These are phyloP conservation scores for Carcina quercana DNA, from an alignment of 2,888 invertebrate species.

Conservation along the genomic window DNA sequence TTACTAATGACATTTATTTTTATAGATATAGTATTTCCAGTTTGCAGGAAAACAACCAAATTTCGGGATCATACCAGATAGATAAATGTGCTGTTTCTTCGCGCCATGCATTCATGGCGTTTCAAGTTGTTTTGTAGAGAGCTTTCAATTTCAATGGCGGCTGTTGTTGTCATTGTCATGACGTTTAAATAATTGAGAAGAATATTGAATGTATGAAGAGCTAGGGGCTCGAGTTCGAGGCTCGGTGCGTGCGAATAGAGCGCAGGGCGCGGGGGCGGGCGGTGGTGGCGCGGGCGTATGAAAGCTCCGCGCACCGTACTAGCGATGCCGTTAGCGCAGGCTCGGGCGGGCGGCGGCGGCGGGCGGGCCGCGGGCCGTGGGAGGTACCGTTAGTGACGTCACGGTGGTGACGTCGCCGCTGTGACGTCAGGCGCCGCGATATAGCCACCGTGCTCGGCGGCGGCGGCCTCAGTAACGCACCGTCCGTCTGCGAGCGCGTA, in stretches of 20 bases:
- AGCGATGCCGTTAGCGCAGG: constrained; percentile 72
- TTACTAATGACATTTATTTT: no score
- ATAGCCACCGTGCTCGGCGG: constrained; percentile 70
- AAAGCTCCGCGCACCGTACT: constrained; percentile 65
- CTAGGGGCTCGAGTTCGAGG: background rate
- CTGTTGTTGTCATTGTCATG: no score
- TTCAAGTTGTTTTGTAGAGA: no score
- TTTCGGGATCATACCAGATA: no score
- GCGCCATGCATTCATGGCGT: no score
- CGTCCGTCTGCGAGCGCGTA: constrained; percentile 65
- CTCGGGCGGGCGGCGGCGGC: constrained; percentile 65
- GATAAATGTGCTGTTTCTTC: no score
- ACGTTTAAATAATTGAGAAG: no score
- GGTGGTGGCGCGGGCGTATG: constrained; percentile 43
- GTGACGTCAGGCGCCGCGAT: constrained; percentile 72
- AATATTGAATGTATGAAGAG: background rate
- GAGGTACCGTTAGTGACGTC: constrained; percentile 75
- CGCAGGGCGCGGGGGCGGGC: constrained; percentile 10
- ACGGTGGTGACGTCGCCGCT: constrained; percentile 54
- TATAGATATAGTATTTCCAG: no score
- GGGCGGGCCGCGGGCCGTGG: constrained; percentile 65
- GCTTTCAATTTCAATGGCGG: no score
- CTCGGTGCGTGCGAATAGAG: background rate
- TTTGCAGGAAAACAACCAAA: no score
- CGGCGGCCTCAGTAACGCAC: constrained; percentile 75